Evolutionary conservation across 2,797 vertebrate genomes (phyloP), one percentile per base, ranked within the genome.

Genomic region (Scolopax bukidnonensis): DNA sequence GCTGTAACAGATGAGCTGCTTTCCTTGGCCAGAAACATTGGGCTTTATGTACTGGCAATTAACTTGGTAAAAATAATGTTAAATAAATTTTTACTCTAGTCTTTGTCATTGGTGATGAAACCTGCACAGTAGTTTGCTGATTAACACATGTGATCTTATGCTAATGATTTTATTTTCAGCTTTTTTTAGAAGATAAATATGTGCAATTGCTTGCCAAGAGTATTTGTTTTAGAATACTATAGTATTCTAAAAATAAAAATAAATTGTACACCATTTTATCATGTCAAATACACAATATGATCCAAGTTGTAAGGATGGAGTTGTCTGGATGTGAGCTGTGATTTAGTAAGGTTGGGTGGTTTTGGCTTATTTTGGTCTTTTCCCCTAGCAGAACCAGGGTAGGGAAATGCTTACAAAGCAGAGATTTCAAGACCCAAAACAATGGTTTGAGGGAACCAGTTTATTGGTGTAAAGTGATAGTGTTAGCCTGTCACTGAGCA

Each of bases 301-400:
- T 79, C 63, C 43, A 82, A 43, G 23, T 40, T 76, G 23, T 74
- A 32, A 83, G 68, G 36, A 60, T 63, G 38, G 43, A 43, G 8
- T 73, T 76, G 10, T 53, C 17, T 89, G 38, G 30, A 57, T 78
- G 41, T 12, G 21, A 79, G 63, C 14, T 65, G 51, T 36, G 25
- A 16, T 43, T 82, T 82, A 41, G 8, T 68, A 13, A 10, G 18
- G 28, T 60, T 69, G 75, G n/a, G 53, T 96, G 89, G 61, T 87
- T 96, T 91, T 93, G 61, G 61, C 59, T 87, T 92, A 47, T 50
- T 63, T 56, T 91, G 38, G 24, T 73, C 43, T 81, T 78, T 88
- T 54, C 43, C 16, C 32, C 16, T 38, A 24, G 48, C n/a, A 71
- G 61, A 60, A 79, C 33, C 5, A 53, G n/a, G 3, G 12, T 51